Base-by-base conservation (phyloP, 2,797 vertebrate species). In the Pterois miles region DNA sequence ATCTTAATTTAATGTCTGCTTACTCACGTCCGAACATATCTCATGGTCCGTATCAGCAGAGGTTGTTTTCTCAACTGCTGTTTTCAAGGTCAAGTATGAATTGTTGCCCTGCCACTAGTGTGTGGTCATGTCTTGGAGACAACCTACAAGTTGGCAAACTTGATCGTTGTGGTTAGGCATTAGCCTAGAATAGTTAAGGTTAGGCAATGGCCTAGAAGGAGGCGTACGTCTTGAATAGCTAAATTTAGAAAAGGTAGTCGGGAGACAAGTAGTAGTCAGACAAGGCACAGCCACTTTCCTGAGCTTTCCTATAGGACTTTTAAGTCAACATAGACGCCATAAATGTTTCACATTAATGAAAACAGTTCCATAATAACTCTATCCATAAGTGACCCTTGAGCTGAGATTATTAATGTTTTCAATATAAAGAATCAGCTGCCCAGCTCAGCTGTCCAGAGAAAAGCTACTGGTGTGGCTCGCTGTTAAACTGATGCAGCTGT, bases 401-500 rank as follows among this genome's bases (percentile, higher is more conserved):
- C 9, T 23, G 18, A 40, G 10, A 54, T 54, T 12, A 29, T 27
- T 5, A 22, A 48, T 23, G n/a, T 23, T n/a, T 34, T 58, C 12
- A 13, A 13, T 53, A 1, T 11, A 6, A 33, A 53, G 8, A 34
- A 40, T 22, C 7, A 54, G 7, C 31, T 31, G 9, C 16, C 27
- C 16, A 5, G 8, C 36, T 10, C 7, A 18, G 4, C 56, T 57
- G 31, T 33, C 43, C 34, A 60, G 50, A 67, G 63, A 71, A 78
- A 68, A 65, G 67, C 29, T 50, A 5, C 20, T 14, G 53, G 22
- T 5, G 3, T 23, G 48, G 16, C 43, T 65, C 6, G 23, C 22
- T 40, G 64, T 66, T 81, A 50, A 83, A 64, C 57, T 62, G 38
- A 73, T 63, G 48, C 63, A 76, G 62, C 54, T 60, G 71, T 52